Percentiles rank a stretch among this genome's conserved stretches.
Evolutionary conservation across 2,797 vertebrate genomes (phyloP).

Genomic region (Manis javanica): DNA sequence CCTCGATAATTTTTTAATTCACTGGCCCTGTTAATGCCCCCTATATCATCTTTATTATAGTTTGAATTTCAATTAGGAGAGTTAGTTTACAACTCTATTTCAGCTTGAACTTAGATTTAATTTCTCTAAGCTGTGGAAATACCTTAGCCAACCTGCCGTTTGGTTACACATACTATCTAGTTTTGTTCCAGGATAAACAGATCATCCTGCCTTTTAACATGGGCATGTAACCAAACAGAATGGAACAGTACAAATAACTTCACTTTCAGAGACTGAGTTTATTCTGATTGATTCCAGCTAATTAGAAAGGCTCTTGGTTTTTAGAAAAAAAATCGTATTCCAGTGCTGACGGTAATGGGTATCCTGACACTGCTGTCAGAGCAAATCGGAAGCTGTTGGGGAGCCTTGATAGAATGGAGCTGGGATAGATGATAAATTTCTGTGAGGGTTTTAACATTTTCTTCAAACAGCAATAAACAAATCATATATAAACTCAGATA

Average conservation of each 20-base stretch:
- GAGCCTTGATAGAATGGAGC: neutral
- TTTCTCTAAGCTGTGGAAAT: neutral
- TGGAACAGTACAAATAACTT: neutral
- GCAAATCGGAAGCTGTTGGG: neutral
- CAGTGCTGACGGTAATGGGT: neutral
- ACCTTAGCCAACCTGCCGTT: neutral
- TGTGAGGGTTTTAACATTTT: neutral
- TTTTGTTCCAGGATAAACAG: neutral
- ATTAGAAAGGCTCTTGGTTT: neutral
- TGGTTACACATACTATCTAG: neutral
- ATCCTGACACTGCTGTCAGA: neutral
- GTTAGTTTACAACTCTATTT: conserved; percentile 18
- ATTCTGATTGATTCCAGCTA: neutral
- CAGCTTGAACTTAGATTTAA: neutral
- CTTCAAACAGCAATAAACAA: conserved; percentile 16
- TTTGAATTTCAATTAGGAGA: neutral
- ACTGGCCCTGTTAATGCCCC: rapidly evolving
- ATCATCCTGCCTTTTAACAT: neutral
- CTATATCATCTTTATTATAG: neutral
- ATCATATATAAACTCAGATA: neutral
- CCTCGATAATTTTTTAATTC: conserved; percentile 88
- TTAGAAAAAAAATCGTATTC: neutral
- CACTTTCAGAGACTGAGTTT: neutral
- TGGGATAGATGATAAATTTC: neutral
- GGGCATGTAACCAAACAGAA: neutral